These are phyloP conservation scores for Drosophila helvetica DNA, from an alignment of 2,888 invertebrate species.

Conservation along the genomic window DNA sequence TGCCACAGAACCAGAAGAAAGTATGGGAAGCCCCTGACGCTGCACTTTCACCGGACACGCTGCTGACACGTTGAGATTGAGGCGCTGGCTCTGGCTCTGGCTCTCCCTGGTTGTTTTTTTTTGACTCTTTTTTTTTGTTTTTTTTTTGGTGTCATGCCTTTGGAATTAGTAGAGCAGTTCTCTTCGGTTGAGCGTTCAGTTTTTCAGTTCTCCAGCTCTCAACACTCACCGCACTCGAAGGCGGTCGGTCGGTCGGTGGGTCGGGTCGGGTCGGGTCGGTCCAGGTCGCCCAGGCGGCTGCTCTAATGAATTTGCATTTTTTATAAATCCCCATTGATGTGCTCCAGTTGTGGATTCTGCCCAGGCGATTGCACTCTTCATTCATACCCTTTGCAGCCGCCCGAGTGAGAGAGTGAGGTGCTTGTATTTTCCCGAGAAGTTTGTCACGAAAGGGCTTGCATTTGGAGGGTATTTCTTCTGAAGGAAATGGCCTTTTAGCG, in stretches of 20 bases:
- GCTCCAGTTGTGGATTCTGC: constrained; percentile 52
- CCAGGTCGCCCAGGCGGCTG: constrained; percentile 48
- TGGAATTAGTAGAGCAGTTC: constrained; percentile 36
- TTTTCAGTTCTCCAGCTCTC: constrained; percentile 9
- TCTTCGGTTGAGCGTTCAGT: constrained; percentile 7
- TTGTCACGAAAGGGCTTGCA: no score
- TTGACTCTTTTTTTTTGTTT: background rate
- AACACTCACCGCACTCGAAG: constrained; percentile 17
- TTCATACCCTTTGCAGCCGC: background rate
- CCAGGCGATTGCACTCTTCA: constrained; percentile 58
- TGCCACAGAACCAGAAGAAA: constrained; percentile 46
- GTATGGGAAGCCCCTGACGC: constrained; percentile 51
- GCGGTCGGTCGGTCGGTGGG: background rate
- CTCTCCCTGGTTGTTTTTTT: background rate
- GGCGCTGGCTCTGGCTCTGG: constrained; percentile 12
- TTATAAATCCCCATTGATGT: constrained; percentile 79
- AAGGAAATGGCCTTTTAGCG: no score
- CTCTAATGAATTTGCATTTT: constrained; percentile 79
- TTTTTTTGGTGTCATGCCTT: constrained; percentile 31
- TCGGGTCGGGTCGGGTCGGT: background rate
- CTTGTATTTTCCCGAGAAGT: background rate
- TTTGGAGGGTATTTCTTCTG: no score
- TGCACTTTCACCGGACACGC: constrained; percentile 56
- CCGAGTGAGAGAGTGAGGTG: background rate
- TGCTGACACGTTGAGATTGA: constrained; percentile 49